phyloP scores from a whole-genome alignment of 2,888 invertebrate genomes.

The Tholera decimalis region DNA sequence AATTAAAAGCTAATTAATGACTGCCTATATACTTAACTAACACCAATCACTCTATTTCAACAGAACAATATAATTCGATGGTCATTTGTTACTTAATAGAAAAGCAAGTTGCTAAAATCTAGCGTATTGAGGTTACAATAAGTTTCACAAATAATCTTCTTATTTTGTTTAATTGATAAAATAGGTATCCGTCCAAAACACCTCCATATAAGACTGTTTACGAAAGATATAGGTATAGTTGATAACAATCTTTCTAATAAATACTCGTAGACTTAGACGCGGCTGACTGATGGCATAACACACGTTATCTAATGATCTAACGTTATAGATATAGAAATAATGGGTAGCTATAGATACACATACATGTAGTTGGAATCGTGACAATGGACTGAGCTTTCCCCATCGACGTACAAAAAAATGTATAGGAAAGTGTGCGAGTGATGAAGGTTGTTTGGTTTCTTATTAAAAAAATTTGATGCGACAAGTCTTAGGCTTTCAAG shows the following conservation, averaged over 20 bases:
- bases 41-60: neutral
- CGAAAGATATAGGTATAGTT: conserved; percentile 8
- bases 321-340: conserved; percentile 15
- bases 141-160: too few relatives aligned
- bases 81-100: neutral
- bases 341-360: neutral
- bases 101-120: neutral
- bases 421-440: neutral
- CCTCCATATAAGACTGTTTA: conserved; percentile 5
- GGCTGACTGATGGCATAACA: conserved; percentile 43
- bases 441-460: neutral
- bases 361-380: neutral
- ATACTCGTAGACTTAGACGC: conserved; percentile 28
- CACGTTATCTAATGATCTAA: conserved; percentile 39
- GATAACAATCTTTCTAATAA: conserved; percentile 25
- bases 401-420: neutral
- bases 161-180: too few relatives aligned
- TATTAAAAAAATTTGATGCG: neutral
- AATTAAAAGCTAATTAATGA: conserved; percentile 49
- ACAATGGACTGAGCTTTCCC: neutral
- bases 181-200: neutral
- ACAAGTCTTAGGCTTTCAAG: neutral
- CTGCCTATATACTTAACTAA: conserved; percentile 4
- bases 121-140: neutral
- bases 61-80: neutral